These are phyloP conservation scores for Pachycephala philippinensis DNA, from an alignment of 2,113 vertebrate genomes.

Conservation along the genomic window DNA sequence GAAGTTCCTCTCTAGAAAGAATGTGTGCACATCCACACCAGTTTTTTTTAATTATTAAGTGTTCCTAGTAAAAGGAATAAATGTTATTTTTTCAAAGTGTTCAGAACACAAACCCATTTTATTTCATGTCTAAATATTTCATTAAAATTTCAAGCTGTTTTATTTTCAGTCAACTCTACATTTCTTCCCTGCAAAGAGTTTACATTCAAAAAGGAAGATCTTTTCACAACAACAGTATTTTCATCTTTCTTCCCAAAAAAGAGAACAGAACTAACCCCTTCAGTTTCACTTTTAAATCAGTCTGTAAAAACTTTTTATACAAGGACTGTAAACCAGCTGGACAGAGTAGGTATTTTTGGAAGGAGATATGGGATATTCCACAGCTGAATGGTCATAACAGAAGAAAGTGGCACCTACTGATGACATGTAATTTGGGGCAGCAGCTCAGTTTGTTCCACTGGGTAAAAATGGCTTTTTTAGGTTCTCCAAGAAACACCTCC, in stretches of 20 bases:
- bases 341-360: background rate
- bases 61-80: background rate
- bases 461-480: background rate
- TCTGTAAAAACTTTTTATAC: background rate
- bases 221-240: background rate
- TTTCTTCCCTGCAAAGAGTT: background rate
- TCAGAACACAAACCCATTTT: background rate
- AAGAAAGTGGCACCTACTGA: background rate
- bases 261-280: background rate
- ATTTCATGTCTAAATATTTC: background rate
- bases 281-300: background rate
- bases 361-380: background rate
- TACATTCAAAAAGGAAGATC: background rate
- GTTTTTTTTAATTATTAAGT: background rate
- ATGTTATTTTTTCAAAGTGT: background rate
- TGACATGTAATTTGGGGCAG: background rate
- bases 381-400: background rate
- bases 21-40: rapidly evolving
- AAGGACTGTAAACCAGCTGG: background rate
- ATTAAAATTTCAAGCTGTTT: background rate
- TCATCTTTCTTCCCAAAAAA: background rate
- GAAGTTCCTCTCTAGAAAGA: background rate
- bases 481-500: background rate
- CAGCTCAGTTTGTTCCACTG: background rate
- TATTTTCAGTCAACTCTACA: background rate